These are phyloP conservation scores for Trichosurus vulpecula DNA, from an alignment of 2,797 vertebrate genomes.

Conservation along the genomic window DNA sequence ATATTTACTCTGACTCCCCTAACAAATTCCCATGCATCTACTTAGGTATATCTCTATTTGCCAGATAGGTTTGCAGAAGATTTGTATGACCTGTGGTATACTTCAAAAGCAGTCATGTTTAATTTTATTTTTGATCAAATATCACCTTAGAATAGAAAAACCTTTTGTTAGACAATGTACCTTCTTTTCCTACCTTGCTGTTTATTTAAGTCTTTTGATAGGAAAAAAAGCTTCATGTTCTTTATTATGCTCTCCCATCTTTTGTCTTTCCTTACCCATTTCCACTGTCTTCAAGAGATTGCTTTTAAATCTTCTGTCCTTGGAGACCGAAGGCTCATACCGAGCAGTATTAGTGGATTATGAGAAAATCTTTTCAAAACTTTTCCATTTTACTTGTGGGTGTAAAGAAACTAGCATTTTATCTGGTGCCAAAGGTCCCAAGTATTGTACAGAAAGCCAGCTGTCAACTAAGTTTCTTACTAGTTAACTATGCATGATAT, in stretches of 20 bases:
- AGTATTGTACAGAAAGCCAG: slow-evolving; percentile 44
- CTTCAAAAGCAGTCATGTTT: slow-evolving; percentile 30
- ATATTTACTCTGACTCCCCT: slow-evolving; percentile 45
- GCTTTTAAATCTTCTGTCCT: slow-evolving; percentile 60
- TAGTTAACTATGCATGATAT: neutral
- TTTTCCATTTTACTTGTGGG: slow-evolving; percentile 54
- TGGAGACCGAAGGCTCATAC: slow-evolving; percentile 40
- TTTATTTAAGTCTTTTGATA: slow-evolving; percentile 61
- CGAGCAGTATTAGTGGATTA: slow-evolving; percentile 47
- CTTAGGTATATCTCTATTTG: slow-evolving; percentile 19
- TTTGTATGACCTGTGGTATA: neutral
- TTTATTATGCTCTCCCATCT: slow-evolving; percentile 40
- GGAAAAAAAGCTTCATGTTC: slow-evolving; percentile 41
- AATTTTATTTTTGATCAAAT: slow-evolving; percentile 54
- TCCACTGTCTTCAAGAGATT: slow-evolving; percentile 53
- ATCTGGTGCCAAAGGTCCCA: slow-evolving; percentile 36
- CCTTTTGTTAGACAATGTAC: slow-evolving; percentile 44
- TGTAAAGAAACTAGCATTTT: slow-evolving; percentile 64
- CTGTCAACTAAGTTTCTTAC: slow-evolving; percentile 22
- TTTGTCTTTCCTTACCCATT: neutral
- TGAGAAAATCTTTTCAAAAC: slow-evolving; percentile 71
- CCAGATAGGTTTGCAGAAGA: slow-evolving; percentile 29
- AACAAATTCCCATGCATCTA: neutral
- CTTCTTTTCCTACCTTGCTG: slow-evolving; percentile 44
- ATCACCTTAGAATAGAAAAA: slow-evolving; percentile 33